Conservation (phyloP, 1,140 invertebrate species). For the Oreohelix idahoensis region DNA sequence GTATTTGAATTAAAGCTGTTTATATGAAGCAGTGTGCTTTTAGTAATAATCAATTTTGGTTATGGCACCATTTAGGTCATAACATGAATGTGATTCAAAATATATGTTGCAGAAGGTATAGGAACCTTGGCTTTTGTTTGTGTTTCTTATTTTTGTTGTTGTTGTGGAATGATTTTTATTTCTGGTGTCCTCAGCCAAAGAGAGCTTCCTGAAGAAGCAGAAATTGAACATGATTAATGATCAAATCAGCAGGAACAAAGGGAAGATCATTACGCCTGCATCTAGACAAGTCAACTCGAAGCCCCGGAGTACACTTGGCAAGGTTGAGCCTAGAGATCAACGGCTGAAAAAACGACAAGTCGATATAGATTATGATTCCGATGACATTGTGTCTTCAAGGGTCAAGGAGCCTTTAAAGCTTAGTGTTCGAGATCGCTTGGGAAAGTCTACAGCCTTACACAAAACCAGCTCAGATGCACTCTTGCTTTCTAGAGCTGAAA, state of each 20-base stretch:
- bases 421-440: constrained; percentile 16
- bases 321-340: background rate
- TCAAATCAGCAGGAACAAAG: background rate
- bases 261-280: background rate
- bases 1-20: too few relatives aligned
- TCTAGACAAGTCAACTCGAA: background rate
- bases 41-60: too few relatives aligned
- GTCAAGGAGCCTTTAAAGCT: constrained; percentile 8
- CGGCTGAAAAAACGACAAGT: background rate
- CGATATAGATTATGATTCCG: constrained; percentile 29
- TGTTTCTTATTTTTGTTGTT: too few relatives aligned
- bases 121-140: too few relatives aligned
- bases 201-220: background rate
- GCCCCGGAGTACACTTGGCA: background rate
- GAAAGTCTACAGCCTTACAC: constrained; percentile 18
- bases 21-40: too few relatives aligned
- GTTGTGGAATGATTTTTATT: too few relatives aligned
- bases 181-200: constrained; percentile 5
- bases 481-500: background rate
- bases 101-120: too few relatives aligned
- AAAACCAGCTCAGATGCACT: background rate
- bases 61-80: too few relatives aligned
- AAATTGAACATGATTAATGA: background rate
- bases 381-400: constrained; percentile 12
- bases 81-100: too few relatives aligned